phyloP scores from a whole-genome alignment of 2,888 invertebrate species.

The Melitaea athalia region DNA sequence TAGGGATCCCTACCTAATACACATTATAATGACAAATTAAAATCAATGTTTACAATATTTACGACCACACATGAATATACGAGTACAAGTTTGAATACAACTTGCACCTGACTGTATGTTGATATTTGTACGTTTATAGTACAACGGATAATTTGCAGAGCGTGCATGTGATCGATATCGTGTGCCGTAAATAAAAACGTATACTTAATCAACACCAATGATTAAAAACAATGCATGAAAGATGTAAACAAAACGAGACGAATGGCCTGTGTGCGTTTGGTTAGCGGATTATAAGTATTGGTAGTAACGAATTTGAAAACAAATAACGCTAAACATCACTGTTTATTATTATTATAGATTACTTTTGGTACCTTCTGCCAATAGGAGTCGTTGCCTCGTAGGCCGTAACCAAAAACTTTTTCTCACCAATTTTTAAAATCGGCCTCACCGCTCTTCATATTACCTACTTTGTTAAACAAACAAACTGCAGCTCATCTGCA shows the following conservation, averaged over 20 bases:
- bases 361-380: too few relatives aligned
- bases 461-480: too few relatives aligned
- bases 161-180: slow-evolving; percentile 31
- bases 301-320: background rate
- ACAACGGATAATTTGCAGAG: slow-evolving; percentile 18
- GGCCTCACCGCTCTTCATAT: too few relatives aligned
- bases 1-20: too few relatives aligned
- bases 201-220: slow-evolving; percentile 1
- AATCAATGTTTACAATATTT: too few relatives aligned
- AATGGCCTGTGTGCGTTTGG: background rate
- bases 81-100: slow-evolving; percentile 6
- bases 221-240: slow-evolving; percentile 21
- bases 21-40: too few relatives aligned
- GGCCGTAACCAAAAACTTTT: too few relatives aligned
- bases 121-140: slow-evolving; percentile 13
- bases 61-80: background rate
- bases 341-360: too few relatives aligned
- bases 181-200: slow-evolving; percentile 23
- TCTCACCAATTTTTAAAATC: too few relatives aligned
- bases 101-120: slow-evolving; percentile 16
- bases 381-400: too few relatives aligned
- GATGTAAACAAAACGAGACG: slow-evolving; percentile 12
- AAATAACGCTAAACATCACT: too few relatives aligned
- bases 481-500: too few relatives aligned
- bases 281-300: background rate